Evolutionary conservation across 2,113 vertebrate species (phyloP).

Genomic region (Microtus richardsoni): DNA sequence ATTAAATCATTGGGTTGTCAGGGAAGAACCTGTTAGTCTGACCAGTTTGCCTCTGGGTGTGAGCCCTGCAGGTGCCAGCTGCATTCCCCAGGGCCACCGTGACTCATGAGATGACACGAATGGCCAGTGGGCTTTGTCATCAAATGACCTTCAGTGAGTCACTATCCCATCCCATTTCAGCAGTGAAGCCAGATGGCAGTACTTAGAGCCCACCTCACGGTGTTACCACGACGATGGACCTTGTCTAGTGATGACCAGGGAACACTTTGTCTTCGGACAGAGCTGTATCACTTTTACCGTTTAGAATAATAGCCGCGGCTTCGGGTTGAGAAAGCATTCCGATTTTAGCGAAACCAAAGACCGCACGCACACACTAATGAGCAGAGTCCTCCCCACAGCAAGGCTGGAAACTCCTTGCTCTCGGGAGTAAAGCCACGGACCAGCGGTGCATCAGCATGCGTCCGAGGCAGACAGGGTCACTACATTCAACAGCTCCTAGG

Average conservation of each 20-base stretch:
- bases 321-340: conserved; percentile 66
- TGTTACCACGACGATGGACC: neutral
- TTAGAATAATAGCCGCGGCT: conserved; percentile 55
- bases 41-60: conserved; percentile 56
- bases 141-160: conserved; percentile 60
- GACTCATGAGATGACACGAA: conserved; percentile 63
- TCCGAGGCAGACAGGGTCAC: conserved; percentile 19
- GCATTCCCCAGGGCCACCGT: conserved; percentile 10
- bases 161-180: neutral
- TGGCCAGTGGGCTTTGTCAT: conserved; percentile 48
- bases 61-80: conserved; percentile 22
- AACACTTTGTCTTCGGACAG: conserved; percentile 60
- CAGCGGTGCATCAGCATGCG: conserved; percentile 33
- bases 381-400: conserved; percentile 56
- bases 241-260: neutral
- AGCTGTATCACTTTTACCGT: conserved; percentile 63
- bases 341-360: conserved; percentile 60
- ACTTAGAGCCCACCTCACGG: neutral
- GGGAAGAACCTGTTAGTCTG: conserved; percentile 46
- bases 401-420: conserved; percentile 54
- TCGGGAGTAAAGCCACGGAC: conserved; percentile 67
- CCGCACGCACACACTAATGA: conserved; percentile 63
- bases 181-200: conserved; percentile 21
- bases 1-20: neutral
- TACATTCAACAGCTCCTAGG: conserved; percentile 48